A percentile compares a stretch with the other conserved stretches of the same genome.
Evolutionary conservation across 2,113 vertebrate genomes (phyloP).

Genomic region (Mionectes macconnelli): DNA sequence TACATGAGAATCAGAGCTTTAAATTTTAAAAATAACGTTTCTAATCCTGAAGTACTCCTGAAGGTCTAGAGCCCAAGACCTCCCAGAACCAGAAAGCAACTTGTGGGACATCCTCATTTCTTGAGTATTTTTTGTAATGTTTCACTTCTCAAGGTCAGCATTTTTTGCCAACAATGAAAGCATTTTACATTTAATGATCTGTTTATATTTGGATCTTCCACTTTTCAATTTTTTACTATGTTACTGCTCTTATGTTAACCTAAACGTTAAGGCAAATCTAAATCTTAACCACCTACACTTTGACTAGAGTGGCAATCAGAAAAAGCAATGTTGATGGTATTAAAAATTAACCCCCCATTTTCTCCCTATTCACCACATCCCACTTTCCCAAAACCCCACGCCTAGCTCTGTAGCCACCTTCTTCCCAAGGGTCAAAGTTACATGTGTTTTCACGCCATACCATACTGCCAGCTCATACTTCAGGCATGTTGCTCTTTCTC

Average conservation of each 20-base stretch:
- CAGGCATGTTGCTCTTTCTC: background rate
- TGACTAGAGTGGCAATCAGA: background rate
- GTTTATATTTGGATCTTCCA: background rate
- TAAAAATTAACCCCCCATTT: background rate
- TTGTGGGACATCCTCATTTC: background rate
- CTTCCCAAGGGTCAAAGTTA: background rate
- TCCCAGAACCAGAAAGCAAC: background rate
- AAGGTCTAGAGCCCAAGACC: background rate
- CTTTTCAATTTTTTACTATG: background rate
- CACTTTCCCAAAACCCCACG: background rate
- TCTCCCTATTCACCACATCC: background rate
- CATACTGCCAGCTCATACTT: background rate
- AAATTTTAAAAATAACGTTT: background rate
- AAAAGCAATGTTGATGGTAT: background rate
- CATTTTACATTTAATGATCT: background rate
- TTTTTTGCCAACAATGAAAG: background rate
- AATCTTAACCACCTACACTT: background rate
- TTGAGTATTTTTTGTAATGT: background rate
- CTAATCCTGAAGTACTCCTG: background rate
- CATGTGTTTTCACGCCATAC: background rate
- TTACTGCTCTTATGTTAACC: background rate
- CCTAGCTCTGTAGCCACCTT: background rate
- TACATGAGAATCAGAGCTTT: background rate
- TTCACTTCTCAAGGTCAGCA: background rate
- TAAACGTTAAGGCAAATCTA: background rate